phyloP scores from a whole-genome alignment of 2,888 invertebrate genomes.

The Mesopsocus fuscifrons region DNA sequence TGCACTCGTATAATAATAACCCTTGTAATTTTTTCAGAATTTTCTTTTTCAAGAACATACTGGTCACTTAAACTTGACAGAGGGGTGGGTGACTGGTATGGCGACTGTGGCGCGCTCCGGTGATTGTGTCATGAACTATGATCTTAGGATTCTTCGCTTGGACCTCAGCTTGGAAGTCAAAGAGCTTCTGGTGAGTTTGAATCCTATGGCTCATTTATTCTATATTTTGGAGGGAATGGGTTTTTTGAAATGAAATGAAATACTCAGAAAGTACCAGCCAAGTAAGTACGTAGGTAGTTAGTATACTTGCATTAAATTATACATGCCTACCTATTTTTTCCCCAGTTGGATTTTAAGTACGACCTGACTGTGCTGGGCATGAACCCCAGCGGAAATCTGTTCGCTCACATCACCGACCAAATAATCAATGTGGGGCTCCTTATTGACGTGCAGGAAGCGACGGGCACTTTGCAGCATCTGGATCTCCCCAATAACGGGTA shows the following conservation, averaged over 20 bases:
- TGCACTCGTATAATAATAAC: not conserved
- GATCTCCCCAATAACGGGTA: not conserved
- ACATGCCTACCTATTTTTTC: too few relatives aligned
- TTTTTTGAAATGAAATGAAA: too few relatives aligned
- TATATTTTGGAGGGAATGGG: too few relatives aligned
- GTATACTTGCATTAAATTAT: too few relatives aligned
- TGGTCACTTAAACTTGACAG: not conserved
- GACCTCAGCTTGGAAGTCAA: not conserved
- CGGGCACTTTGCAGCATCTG: not conserved
- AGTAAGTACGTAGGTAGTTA: too few relatives aligned
- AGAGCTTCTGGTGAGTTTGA: not conserved
- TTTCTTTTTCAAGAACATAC: not conserved
- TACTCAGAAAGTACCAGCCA: too few relatives aligned
- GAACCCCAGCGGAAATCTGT: not conserved
- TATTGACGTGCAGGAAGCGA: not conserved
- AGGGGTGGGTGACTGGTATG: not conserved
- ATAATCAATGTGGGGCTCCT: not conserved
- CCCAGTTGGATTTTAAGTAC: not conserved
- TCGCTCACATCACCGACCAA: not conserved
- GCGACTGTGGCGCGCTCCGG: not conserved
- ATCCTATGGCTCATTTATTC: too few relatives aligned
- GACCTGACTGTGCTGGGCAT: not conserved
- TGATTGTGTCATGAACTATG: not conserved
- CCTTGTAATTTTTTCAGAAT: not conserved
- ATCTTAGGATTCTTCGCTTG: not conserved